Conservation (phyloP, 2,888 invertebrate species). For the Andrena haemorrhoa region DNA sequence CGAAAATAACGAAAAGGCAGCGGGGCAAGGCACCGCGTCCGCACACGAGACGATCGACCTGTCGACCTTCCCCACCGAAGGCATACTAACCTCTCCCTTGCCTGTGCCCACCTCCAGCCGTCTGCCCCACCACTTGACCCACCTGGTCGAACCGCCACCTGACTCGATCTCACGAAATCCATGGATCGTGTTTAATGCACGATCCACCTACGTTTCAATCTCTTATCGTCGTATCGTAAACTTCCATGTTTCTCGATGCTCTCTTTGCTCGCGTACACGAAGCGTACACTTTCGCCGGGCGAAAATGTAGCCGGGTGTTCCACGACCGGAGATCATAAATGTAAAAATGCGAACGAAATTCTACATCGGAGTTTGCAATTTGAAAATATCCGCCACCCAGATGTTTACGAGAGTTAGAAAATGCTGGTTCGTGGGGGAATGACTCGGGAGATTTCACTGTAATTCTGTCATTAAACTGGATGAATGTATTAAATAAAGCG, state of each 20-base stretch:
- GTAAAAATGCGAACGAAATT: background rate
- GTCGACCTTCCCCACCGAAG: constrained; percentile 72
- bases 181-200: constrained; percentile 51
- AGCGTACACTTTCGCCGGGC: too few species aligned
- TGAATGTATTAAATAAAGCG: constrained; percentile 28
- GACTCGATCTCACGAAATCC: constrained; percentile 73
- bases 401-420: constrained; percentile 45
- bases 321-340: background rate
- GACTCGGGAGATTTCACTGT: constrained; percentile 47
- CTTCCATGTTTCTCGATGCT: background rate
- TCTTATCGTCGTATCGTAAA: background rate
- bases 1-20: background rate
- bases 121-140: constrained; percentile 67
- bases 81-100: constrained; percentile 70
- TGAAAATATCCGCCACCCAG: background rate
- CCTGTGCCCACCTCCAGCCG: constrained; percentile 54
- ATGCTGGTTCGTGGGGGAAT: constrained; percentile 26
- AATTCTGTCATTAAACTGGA: constrained; percentile 45
- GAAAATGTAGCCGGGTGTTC: too few species aligned
- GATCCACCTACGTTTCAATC: constrained; percentile 29
- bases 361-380: background rate
- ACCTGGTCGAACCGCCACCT: constrained; percentile 77
- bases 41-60: constrained; percentile 67
- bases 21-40: background rate
- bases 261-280: background rate